Conservation (phyloP, 1,140 invertebrate species). For the Drosophila carrolli region DNA sequence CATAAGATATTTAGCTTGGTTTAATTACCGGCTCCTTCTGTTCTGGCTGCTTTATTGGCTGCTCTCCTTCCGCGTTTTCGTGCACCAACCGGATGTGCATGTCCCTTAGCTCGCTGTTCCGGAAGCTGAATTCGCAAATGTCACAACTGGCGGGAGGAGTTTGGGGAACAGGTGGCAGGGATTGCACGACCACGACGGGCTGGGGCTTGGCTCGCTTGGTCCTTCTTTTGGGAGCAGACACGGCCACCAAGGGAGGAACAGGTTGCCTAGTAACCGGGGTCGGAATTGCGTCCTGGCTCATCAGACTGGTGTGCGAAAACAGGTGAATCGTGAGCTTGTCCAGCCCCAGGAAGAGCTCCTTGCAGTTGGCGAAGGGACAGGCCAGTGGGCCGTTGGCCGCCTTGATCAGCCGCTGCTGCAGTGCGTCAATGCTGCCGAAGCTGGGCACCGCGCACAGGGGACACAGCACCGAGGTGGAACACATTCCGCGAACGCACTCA, state of each 20-base stretch:
- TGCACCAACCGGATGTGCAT: conserved; percentile 91
- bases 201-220: conserved; percentile 50
- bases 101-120: conserved; percentile 88
- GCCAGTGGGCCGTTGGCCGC: conserved; percentile 90
- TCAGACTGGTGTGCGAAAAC: conserved; percentile 88
- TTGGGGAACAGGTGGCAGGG: conserved; percentile 5
- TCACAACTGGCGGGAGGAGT: conserved; percentile 86
- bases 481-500: conserved; percentile 83
- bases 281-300: conserved; percentile 19
- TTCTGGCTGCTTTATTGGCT: background rate
- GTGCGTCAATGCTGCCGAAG: conserved; percentile 89
- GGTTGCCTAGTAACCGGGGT: background rate
- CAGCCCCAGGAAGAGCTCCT: conserved; percentile 89
- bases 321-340: conserved; percentile 94
- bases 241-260: background rate
- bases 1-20: no score
- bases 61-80: conserved; percentile 84
- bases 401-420: conserved; percentile 89
- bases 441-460: conserved; percentile 90
- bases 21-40: conserved; percentile 14
- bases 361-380: conserved; percentile 89
- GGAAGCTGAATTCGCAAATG: conserved; percentile 90
- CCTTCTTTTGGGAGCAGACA: conserved; percentile 42
- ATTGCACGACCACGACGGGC: conserved; percentile 6
- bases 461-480: conserved; percentile 89